These are phyloP conservation scores for Archegozetes longisetosus DNA, from an alignment of 1,140 invertebrate species.

Conservation along the genomic window DNA sequence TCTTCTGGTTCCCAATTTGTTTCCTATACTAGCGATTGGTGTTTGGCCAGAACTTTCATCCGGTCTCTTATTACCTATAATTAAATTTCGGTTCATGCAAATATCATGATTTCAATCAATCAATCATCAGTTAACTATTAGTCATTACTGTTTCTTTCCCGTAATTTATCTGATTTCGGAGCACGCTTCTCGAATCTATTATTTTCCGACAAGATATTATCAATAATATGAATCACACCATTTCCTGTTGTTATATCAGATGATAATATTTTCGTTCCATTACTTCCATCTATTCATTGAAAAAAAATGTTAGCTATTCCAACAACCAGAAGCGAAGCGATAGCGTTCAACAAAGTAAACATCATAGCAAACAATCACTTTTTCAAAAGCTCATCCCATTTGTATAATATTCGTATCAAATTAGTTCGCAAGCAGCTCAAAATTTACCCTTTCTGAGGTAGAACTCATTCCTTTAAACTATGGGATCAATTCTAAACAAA, in stretches of 20 bases:
- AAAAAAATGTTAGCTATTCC: neutral
- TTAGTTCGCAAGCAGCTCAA: too few species aligned
- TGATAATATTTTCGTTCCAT: constrained; percentile 16
- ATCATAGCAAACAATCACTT: too few species aligned
- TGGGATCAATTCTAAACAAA: too few species aligned
- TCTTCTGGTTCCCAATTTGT: neutral
- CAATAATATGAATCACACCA: constrained; percentile 18
- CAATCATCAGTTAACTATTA: too few species aligned
- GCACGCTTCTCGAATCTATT: neutral
- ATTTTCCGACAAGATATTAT: constrained; percentile 7
- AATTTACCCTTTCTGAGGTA: too few species aligned
- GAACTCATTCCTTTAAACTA: too few species aligned
- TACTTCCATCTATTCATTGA: constrained; percentile 5
- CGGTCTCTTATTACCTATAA: neutral
- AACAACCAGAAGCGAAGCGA: neutral
- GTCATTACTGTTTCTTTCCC: too few species aligned
- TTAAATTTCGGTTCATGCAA: neutral
- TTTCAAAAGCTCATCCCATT: too few species aligned
- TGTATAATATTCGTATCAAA: too few species aligned
- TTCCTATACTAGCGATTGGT: neutral
- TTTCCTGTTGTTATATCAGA: constrained; percentile 18
- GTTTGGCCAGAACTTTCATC: neutral
- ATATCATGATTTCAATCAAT: neutral
- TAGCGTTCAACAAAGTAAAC: too few species aligned
- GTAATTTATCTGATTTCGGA: neutral